Percentiles rank a stretch among this genome's conserved stretches.
phyloP scores from a whole-genome alignment of 2,113 vertebrate species.

The Eubucco bourcierii region DNA sequence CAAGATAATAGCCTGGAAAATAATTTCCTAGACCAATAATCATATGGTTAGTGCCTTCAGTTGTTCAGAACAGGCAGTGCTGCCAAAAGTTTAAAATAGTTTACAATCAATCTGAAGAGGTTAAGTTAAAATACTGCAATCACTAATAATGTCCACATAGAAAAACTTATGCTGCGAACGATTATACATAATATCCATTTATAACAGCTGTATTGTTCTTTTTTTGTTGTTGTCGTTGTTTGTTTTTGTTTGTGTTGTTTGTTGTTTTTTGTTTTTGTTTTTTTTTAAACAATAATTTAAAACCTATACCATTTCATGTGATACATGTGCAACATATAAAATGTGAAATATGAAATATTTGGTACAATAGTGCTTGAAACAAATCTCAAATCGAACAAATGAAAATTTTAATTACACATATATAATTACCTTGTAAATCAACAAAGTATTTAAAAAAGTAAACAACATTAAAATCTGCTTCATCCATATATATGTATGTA shows the following conservation, averaged over 20 bases:
- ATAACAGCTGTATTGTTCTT: slow-evolving; percentile 76
- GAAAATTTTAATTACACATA: slow-evolving; percentile 82
- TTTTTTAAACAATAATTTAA: slow-evolving; percentile 85
- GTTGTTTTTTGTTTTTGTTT: not conserved
- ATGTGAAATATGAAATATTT: slow-evolving; percentile 88
- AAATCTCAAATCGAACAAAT: slow-evolving; percentile 83
- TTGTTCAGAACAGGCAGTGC: slow-evolving; percentile 74
- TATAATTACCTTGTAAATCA: slow-evolving; percentile 84
- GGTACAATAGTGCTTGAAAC: slow-evolving; percentile 87
- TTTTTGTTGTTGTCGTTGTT: no score
- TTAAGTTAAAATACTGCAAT: slow-evolving; percentile 86
- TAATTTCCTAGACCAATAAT: slow-evolving; percentile 72
- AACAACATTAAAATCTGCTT: slow-evolving; percentile 88
- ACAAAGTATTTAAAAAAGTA: slow-evolving; percentile 87
- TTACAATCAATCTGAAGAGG: slow-evolving; percentile 84
- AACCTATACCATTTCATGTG: slow-evolving; percentile 81
- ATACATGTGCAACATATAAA: slow-evolving; percentile 85
- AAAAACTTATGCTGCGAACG: slow-evolving; percentile 83
- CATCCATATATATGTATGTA: slow-evolving; percentile 84
- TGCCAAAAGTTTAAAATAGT: slow-evolving; percentile 79
- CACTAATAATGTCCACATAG: slow-evolving; percentile 83
- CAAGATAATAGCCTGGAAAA: slow-evolving; percentile 75
- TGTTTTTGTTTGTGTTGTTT: no score
- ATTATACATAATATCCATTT: slow-evolving; percentile 83
- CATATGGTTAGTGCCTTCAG: slow-evolving; percentile 77